phyloP scores from a whole-genome alignment of 2,113 vertebrate genomes.

The Myxocyprinus asiaticus region DNA sequence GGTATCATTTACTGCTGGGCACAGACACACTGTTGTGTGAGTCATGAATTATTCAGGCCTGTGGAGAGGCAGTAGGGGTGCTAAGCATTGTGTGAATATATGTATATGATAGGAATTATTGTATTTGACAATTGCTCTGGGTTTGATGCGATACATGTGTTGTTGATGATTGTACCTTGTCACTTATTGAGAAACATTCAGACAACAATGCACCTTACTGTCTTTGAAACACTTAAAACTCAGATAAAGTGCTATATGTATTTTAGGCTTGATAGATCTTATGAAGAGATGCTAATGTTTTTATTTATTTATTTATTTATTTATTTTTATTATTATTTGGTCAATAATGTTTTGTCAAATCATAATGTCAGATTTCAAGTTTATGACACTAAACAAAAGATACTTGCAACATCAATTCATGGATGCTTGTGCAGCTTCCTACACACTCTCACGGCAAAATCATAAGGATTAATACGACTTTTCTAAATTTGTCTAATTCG shows the following conservation, averaged over 20 bases:
- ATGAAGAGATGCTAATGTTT: too few species aligned
- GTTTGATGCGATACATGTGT: constrained; percentile 38
- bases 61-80: background rate
- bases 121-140: constrained; percentile 39
- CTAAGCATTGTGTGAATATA: constrained; percentile 1
- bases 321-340: too few species aligned
- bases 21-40: constrained; percentile 15
- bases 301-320: too few species aligned
- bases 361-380: too few species aligned
- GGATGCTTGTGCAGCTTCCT: too few species aligned
- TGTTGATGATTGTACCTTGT: constrained; percentile 20
- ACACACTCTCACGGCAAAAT: too few species aligned
- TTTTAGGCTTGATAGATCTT: background rate
- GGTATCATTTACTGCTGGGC: constrained; percentile 25
- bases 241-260: background rate
- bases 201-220: background rate
- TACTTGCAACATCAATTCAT: background rate
- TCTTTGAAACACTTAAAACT: background rate
- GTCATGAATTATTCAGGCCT: constrained; percentile 38
- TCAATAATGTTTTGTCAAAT: too few species aligned
- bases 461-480: too few species aligned
- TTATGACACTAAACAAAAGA: too few species aligned
- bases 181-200: background rate
- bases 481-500: too few species aligned
- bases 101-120: constrained; percentile 37